Evolutionary conservation across 2,113 vertebrate species (phyloP), one percentile per base, ranked within the genome.

Genomic region (Antechinus flavipes): DNA sequence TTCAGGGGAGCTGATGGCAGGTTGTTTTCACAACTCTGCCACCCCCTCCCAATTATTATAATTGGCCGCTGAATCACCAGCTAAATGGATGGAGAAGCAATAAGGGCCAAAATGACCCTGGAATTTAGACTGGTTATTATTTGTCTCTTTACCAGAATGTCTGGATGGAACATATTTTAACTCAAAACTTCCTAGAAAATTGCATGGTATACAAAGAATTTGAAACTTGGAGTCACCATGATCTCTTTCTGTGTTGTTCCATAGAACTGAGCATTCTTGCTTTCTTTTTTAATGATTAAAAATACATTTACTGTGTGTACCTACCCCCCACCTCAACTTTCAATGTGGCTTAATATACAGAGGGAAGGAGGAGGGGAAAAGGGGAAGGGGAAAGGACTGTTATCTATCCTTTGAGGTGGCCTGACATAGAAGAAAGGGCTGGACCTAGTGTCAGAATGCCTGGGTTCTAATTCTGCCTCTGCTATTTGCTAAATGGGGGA

Each of bases 21-120:
- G 22, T 8, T 8, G 49, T 42, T 76, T 89, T 68, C 47, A 35
- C 0, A n/a, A 27, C 93, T 93, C 47, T 53, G 25, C 9, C 89
- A 53, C 91, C 89, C 49, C 58, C 89, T 35, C n/a, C 30, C 61
- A 94, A 68, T 55, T 93, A 91, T 93, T n/a, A 25, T n/a, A 93
- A 76, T 35, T n/a, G 61, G 35, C 14, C 91, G 95, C 95, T 93
- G 90, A 94, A 27, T 95, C 53, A 94, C 35, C 54, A 61, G 76
- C 54, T 76, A 90, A 95, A 61, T 47, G 91, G 24, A 8, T 3
- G 0, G 0, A 27, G 76, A 95, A 58, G 55, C 30, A 93, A 49
- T 25, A 91, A 84, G 61, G 90, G 91, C 25, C 52, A 46, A 93
- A 94, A 91, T 22, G 14, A 11, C 24, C 23, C 27, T 61, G 2